Evolutionary conservation across 2,888 invertebrate genomes (phyloP).

Genomic region (Polymixis flavicincta): DNA sequence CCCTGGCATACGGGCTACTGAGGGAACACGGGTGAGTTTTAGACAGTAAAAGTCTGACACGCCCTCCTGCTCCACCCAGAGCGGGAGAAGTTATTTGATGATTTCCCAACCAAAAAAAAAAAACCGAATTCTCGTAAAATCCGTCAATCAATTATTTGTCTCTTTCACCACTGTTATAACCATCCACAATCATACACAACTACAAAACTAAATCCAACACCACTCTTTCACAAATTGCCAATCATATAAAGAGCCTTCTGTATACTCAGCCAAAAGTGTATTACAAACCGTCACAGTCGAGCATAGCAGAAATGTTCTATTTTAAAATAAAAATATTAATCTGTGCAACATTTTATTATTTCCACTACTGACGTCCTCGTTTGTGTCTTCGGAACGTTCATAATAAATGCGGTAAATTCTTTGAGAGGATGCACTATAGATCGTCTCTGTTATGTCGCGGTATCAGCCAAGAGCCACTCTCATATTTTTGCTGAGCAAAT

Average conservation of each 20-base stretch:
- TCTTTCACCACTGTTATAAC: neutral
- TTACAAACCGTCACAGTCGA: neutral
- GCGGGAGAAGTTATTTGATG: too few relatives aligned
- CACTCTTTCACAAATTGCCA: neutral
- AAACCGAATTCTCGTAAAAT: too few relatives aligned
- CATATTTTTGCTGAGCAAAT: conserved; percentile 8
- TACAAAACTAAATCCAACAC: neutral
- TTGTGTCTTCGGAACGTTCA: conserved; percentile 21
- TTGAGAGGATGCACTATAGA: conserved; percentile 9
- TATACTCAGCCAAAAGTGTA: neutral
- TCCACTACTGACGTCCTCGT: neutral
- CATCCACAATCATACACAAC: neutral
- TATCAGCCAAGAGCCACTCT: neutral
- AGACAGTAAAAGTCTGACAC: too few relatives aligned
- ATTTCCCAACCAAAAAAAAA: too few relatives aligned
- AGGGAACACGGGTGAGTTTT: too few relatives aligned
- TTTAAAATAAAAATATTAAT: conserved; percentile 10
- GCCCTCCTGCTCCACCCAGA: too few relatives aligned
- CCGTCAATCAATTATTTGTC: too few relatives aligned
- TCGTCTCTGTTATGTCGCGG: neutral
- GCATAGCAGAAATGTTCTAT: conserved; percentile 4
- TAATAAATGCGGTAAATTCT: conserved; percentile 32
- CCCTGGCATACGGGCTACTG: too few relatives aligned
- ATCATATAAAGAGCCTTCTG: neutral
- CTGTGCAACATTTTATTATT: conserved; percentile 19